These are phyloP conservation scores for Pogonocichla stellata DNA, from an alignment of 2,113 vertebrate genomes.

Conservation along the genomic window DNA sequence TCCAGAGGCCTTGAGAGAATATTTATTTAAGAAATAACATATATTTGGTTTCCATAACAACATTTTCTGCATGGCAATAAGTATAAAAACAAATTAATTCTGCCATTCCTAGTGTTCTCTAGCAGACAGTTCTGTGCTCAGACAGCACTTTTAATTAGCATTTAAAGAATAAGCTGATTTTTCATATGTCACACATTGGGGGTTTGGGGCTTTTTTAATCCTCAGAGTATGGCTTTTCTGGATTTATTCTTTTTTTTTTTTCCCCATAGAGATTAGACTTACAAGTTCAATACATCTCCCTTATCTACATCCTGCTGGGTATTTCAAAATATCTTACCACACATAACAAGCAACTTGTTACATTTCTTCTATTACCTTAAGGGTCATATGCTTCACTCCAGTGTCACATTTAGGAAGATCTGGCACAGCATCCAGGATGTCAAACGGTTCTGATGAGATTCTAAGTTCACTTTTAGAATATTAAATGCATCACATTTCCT, in stretches of 20 bases:
- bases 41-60: conserved; percentile 1
- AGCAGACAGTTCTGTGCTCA: not conserved
- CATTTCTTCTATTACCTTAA: not conserved
- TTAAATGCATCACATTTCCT: not conserved
- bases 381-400: not conserved
- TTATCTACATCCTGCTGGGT: not conserved
- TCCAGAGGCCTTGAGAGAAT: not conserved
- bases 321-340: not conserved
- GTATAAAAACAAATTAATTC: not conserved
- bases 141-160: not conserved
- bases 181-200: not conserved
- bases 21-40: conserved; percentile 9
- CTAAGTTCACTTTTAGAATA: not conserved
- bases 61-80: not conserved
- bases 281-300: not conserved
- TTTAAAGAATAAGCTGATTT: not conserved
- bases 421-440: not conserved
- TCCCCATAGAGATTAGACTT: not conserved
- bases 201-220: not conserved
- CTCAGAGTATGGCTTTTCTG: not conserved
- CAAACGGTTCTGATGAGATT: not conserved
- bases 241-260: not conserved
- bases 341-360: not conserved
- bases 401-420: not conserved
- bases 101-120: not conserved